Base-by-base conservation (phyloP, 2,888 invertebrate species). In the Leptothorax acervorum region DNA sequence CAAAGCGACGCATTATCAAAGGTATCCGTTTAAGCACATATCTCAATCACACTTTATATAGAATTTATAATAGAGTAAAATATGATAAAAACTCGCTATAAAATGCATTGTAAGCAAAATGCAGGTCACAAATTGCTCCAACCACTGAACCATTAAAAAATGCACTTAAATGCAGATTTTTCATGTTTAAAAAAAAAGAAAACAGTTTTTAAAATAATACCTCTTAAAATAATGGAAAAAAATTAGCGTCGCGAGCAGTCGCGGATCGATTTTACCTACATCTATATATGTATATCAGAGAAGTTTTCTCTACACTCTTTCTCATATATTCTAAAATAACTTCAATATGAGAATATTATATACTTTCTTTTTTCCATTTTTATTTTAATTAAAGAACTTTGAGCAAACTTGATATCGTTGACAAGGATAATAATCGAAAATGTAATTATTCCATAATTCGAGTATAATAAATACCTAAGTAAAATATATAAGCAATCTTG, bases 61-160 rank as follows among this genome's bases (percentile, higher is more conserved):
- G 12, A 76, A 66, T 65, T 53, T 60, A 39, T 53, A 42, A 5
- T 6, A n/a, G 18, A 76, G 11, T 18, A 28, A 53, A 53, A 5
- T 4, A 18, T 5, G 18, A 51, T 23, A 23, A 15, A 65, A 65
- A 6, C 23, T 76, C 23, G 39, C 53, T 53, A 53, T 66, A 76
- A 53, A 66, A 78, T 55, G 9, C n/a, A 42, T 28, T 9, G n/a
- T 18, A 18, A 60, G 31, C 39, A 12, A 66, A 76, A 18, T 78
- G 39, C 42, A 28, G 60, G 60, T 74, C 31, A 31, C 45, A 60
- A 66, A 42, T 23, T n/a, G 12, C 23, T 39, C 3, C 11, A 70
- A 12, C 6, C 12, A 28, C 11, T 28, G 11, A 9, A 60, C 60
- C 18, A 31, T 48, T n/a, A 12, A 28, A 66, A 23, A 78, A 23